Base-by-base conservation (phyloP, 2,113 vertebrate genomes). In the Pyxicephalus adspersus region DNA sequence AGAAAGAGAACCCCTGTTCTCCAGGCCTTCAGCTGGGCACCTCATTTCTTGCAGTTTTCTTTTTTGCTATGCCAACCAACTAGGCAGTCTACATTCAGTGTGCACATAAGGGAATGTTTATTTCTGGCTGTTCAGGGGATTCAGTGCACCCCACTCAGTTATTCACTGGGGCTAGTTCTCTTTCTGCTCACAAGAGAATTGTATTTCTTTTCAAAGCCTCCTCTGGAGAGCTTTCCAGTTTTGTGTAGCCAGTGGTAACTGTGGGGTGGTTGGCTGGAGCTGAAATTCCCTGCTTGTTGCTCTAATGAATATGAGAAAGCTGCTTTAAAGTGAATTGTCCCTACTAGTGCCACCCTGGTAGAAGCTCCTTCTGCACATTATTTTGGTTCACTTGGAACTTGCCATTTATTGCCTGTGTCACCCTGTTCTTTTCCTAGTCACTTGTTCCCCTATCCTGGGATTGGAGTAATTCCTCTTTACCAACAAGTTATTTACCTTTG, bases 191-290 rank as follows among this genome's bases (percentile, higher is more conserved):
- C 52, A 18, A 72, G 4, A 2, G 51, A 18, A 31, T 57, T 29
- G 28, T 17, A 11, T 7, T 73, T 58, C 66, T 26, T 70, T 31
- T 73, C 70, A 57, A 73, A n/a, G 51, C 68, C 29, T 19, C 45
- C 68, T 26, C 25, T n/a, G 18, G 28, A 28, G 20, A 73, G 28
- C 16, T 54, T 29, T 73, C 19, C 51, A 34, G 13, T n/a, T 26
- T 45, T 8, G 6, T 54, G 18, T 8, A 55, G 45, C 26, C 25
- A 3, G 5, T 23, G 68, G 68, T 55, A 19, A 2, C 68, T 72
- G 8, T 15, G 57, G 57, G 5, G 0, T 60, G 50, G 38, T 17
- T 28, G 67, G 11, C 52, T 25, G 23, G 6, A 16, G 29, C 68
- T 72, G 7, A 4, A 22, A 15, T 31, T 38, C 72, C 31, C 38